Percentiles rank a stretch among this genome's conserved stretches.
phyloP scores from a whole-genome alignment of 2,888 invertebrate species.

The Apamea epomidion region DNA sequence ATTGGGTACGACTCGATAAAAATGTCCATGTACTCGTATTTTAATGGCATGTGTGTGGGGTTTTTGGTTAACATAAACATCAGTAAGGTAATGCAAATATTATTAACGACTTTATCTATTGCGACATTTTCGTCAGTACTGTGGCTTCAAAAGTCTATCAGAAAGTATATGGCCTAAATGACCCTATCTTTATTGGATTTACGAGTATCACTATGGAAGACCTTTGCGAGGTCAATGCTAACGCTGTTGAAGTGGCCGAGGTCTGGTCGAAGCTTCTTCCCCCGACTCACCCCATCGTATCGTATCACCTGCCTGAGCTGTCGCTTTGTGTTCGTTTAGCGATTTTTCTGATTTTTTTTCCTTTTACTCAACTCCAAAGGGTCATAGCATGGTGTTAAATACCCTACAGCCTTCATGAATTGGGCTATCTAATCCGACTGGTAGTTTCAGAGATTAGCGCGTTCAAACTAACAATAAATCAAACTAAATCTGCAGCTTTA shows the following conservation, averaged over 20 bases:
- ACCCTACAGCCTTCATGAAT: too few species aligned
- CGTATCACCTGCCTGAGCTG: too few species aligned
- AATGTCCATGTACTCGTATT: constrained; percentile 57
- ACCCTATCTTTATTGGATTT: neutral
- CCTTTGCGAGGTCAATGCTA: neutral
- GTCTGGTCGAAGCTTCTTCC: neutral
- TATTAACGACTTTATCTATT: neutral
- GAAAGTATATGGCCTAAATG: neutral
- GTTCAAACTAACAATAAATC: too few species aligned
- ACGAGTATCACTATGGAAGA: neutral
- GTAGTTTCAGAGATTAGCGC: too few species aligned
- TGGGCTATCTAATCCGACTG: too few species aligned
- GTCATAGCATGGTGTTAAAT: too few species aligned
- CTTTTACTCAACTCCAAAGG: too few species aligned
- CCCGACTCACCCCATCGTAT: too few species aligned
- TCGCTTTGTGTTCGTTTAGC: too few species aligned
- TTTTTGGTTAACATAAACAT: constrained; percentile 15
- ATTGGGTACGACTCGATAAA: constrained; percentile 66
- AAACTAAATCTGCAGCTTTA: too few species aligned
- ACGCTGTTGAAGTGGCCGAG: neutral
- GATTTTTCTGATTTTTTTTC: too few species aligned
- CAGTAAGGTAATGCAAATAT: neutral
- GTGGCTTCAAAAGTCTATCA: neutral
- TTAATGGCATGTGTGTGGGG: constrained; percentile 39
- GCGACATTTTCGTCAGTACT: neutral